These are phyloP conservation scores for Heliconius himera DNA, from an alignment of 1,140 invertebrate species.

Conservation along the genomic window DNA sequence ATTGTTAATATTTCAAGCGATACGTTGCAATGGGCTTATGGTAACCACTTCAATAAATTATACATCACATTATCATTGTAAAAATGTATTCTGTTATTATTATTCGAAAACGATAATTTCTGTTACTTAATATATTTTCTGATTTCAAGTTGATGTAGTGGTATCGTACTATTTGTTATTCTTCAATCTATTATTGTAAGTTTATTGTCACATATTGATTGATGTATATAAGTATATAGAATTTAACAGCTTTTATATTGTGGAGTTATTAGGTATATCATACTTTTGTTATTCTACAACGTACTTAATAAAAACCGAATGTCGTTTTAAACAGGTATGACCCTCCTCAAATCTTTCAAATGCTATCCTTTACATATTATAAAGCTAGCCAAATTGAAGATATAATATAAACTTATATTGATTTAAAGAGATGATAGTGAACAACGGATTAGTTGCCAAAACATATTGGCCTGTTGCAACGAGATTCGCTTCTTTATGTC, in stretches of 20 bases:
- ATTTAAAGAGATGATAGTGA: slow-evolving; percentile 2
- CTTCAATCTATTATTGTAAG: too few species aligned
- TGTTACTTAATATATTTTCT: too few species aligned
- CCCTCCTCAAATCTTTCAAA: slow-evolving; percentile 19
- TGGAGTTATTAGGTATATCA: not conserved
- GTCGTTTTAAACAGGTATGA: not conserved
- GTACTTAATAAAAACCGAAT: not conserved
- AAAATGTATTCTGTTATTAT: too few species aligned
- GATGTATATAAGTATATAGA: too few species aligned
- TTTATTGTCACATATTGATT: too few species aligned
- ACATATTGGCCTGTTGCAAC: slow-evolving; percentile 42
- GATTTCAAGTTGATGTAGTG: too few species aligned
- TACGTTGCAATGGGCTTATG: slow-evolving; percentile 40
- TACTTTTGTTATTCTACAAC: not conserved
- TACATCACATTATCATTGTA: not conserved
- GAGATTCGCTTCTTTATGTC: slow-evolving; percentile 27
- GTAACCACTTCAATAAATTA: not conserved
- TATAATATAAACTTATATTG: not conserved
- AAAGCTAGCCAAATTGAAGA: not conserved
- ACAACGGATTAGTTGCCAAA: slow-evolving; percentile 27
- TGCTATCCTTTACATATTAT: not conserved
- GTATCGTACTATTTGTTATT: too few species aligned
- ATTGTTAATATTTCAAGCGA: slow-evolving; percentile 18
- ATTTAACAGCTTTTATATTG: not conserved
- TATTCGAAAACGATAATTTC: too few species aligned